Conservation (phyloP, 2,113 vertebrate genomes). For the Ahaetulla prasina region DNA sequence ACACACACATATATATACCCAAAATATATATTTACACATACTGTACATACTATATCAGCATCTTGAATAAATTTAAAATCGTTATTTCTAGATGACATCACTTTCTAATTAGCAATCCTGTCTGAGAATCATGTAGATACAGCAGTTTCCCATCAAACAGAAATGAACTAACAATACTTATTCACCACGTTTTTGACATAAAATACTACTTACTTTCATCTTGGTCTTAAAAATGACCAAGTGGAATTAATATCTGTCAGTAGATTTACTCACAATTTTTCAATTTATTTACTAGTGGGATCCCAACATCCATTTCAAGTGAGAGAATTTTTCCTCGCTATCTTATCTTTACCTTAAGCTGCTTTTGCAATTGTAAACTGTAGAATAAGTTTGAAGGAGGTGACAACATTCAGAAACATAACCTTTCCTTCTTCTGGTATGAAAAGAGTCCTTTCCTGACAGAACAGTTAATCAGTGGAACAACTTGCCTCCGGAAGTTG, state of each 20-base stretch:
- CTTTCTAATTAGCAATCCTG: background rate
- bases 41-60: background rate
- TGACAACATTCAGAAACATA: background rate
- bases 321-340: background rate
- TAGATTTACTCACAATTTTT: background rate
- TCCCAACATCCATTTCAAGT: background rate
- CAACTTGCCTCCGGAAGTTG: too few species aligned
- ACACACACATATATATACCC: fast-evolving
- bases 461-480: too few species aligned
- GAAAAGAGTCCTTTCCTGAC: background rate
- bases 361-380: background rate
- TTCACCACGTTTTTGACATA: background rate
- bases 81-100: background rate
- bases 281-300: background rate
- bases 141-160: background rate
- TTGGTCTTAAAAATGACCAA: background rate
- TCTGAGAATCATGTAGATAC: background rate
- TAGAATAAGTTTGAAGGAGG: background rate
- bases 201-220: background rate
- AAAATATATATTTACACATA: background rate
- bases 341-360: background rate
- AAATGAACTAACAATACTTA: background rate
- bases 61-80: background rate
- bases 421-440: background rate
- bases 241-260: background rate